Evolutionary conservation across 2,113 vertebrate species (phyloP), one percentile per base, ranked within the genome.

Genomic region (Cyrtonyx montezumae): DNA sequence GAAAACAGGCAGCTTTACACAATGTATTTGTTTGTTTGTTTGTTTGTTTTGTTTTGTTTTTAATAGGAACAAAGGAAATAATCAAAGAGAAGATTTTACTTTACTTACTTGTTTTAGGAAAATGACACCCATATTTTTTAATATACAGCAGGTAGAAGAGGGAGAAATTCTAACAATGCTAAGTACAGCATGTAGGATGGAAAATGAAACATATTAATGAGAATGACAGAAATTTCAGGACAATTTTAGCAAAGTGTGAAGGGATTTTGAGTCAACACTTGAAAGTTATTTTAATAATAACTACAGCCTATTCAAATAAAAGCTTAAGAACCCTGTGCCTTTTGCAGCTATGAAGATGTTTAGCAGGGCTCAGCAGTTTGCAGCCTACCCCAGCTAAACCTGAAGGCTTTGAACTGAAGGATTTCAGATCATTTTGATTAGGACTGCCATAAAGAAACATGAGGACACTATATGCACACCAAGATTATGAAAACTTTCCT

Each of bases 221-320:
- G 87, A 96, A 95, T 93, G 88, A 95, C 88, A 96, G 92, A 96
- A 97, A 95, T 96, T 97, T 97, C 96, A 96, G 94, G 88, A 92
- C 94, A 96, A 94, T 97, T 97, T 97, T 90, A 96, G 91, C 93
- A 95, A 97, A 96, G 93, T 95, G 91, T 94, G 93, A 94, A 97
- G 82, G 95, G 96, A 97, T 97, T 97, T 96, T 95, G 95, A 97
- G 95, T 97, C 94, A 97, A 97, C 94, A 97, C 96, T 97, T 90
- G 91, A 97, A 98, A 93, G 97, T 95, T 97, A 97, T 98, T 98
- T 98, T 97, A 97, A 96, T 97, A 95, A 96, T 95, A 97, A 93
- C 91, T 95, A 96, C 93, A 97, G 84, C 86, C 96, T 97, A 97
- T 96, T 97, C 96, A 97, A 97, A 97, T 95, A 97, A 95, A 97